Percentiles rank a stretch among this genome's conserved stretches.
phyloP scores from a whole-genome alignment of 1,140 invertebrate species.

The Orchesella cincta region DNA sequence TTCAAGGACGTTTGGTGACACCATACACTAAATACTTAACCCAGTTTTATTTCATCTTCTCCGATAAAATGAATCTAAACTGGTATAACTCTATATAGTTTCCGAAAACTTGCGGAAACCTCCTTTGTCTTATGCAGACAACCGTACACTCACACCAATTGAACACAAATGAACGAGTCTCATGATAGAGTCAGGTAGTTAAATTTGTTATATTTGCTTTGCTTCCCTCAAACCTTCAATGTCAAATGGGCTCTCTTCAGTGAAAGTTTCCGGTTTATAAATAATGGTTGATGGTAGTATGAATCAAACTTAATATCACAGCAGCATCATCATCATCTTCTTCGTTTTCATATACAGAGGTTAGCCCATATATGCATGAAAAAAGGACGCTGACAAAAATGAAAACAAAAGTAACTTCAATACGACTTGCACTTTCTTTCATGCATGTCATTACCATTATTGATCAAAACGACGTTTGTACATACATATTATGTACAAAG shows the following conservation, averaged over 20 bases:
- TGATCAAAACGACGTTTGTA: constrained; percentile 5
- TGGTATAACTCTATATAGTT: too few relatives aligned
- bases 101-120: too few relatives aligned
- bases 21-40: too few relatives aligned
- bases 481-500: too few relatives aligned
- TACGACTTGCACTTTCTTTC: constrained; percentile 18
- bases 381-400: background rate
- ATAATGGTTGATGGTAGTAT: background rate
- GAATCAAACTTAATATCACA: background rate
- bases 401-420: constrained; percentile 13
- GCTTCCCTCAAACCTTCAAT: background rate
- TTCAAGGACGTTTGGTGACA: too few relatives aligned
- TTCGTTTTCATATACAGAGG: background rate
- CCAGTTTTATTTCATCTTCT: too few relatives aligned
- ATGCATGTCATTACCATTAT: constrained; percentile 3
- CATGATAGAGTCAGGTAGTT: background rate
- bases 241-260: background rate
- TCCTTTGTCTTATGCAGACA: too few relatives aligned
- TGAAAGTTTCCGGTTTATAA: constrained; percentile 27
- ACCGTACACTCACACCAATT: background rate
- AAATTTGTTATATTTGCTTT: background rate
- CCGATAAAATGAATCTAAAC: too few relatives aligned
- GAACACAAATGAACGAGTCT: background rate
- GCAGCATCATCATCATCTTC: background rate
- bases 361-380: background rate